phyloP scores from a whole-genome alignment of 2,113 vertebrate species.

The Bettongia penicillata region DNA sequence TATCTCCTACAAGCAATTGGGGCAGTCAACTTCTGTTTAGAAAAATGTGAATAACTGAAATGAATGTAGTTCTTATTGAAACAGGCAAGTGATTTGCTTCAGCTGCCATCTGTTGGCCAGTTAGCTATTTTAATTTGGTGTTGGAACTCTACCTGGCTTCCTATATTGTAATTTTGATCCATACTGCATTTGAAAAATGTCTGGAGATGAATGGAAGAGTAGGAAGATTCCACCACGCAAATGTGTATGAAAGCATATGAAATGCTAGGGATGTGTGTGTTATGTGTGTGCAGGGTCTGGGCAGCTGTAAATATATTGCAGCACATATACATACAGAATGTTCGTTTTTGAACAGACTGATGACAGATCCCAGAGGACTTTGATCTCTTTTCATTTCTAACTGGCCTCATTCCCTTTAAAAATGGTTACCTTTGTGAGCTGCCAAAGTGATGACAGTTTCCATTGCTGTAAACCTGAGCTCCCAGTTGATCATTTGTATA shows the following conservation, averaged over 20 bases:
- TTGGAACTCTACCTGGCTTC: constrained; percentile 83
- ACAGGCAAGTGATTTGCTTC: constrained; percentile 84
- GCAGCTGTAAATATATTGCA: not conserved
- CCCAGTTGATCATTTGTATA: not conserved
- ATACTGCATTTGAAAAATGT: constrained; percentile 80
- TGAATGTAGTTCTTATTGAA: constrained; percentile 81
- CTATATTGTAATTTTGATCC: constrained; percentile 81
- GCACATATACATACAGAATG: not conserved
- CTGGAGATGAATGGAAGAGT: constrained; percentile 78
- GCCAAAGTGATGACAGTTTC: not conserved
- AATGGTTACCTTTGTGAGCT: constrained; percentile 29
- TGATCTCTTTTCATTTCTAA: constrained; percentile 65
- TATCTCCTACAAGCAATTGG: constrained; percentile 77
- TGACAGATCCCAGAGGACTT: constrained; percentile 54
- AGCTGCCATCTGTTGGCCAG: constrained; percentile 88
- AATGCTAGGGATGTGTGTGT: not conserved
- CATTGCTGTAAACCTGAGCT: not conserved
- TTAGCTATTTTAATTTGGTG: constrained; percentile 83
- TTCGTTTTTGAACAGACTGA: constrained; percentile 59
- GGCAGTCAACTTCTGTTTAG: constrained; percentile 83
- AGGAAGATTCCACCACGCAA: constrained; percentile 69
- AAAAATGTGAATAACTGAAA: constrained; percentile 75
- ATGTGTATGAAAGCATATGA: constrained; percentile 62
- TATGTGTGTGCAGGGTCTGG: not conserved
- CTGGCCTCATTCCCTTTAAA: constrained; percentile 34